Base-by-base conservation (phyloP, 2,113 vertebrate species). In the Hemichromis elongatus region DNA sequence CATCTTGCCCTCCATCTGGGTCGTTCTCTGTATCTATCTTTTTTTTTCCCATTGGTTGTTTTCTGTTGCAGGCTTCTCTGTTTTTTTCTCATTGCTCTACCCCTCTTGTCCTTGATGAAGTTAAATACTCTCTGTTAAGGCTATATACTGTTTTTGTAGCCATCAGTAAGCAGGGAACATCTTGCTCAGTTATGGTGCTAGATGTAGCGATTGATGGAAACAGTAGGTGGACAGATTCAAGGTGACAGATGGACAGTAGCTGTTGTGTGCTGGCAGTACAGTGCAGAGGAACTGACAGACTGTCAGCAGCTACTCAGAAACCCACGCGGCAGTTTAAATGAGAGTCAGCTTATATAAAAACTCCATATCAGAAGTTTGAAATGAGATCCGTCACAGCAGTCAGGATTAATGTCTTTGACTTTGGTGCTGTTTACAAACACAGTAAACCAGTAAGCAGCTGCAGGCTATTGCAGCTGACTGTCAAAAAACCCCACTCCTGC, bases 171-270 rank as follows among this genome's bases (percentile, higher is more conserved):
- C 45, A 40, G 83, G 63, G 30, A 66, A 87, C 82, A 83, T 87
- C 52, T 78, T 87, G 75, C 86, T 80, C 24, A 57, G 70, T 78
- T 79, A 63, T 87, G 80, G 68, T 85, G 79, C 52, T 86, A 70
- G 56, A 73, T 68, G 47, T 73, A 2, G 37, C 53, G 75, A 55
- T 18, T 86, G 85, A 93, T 91, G 79, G 70, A 77, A 80, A 66
- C 83, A 82, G 84, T 52, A 70, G 80, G 61, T 61, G 56, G 52
- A 87, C 80, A 85, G 86, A 93, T 85, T 77, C 53, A 81, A 70
- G 73, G 68, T 81, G 84, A 86, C 87, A 88, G 82, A 86, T 85
- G 83, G 68, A 82, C 81, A 68, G 54, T 61, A 79, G 79, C 79
- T 88, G 87, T 77, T 88, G 87, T 84, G 83, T 87, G 56, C 5